Conservation (phyloP, 2,888 invertebrate species). For the Ennomos quercinarius region DNA sequence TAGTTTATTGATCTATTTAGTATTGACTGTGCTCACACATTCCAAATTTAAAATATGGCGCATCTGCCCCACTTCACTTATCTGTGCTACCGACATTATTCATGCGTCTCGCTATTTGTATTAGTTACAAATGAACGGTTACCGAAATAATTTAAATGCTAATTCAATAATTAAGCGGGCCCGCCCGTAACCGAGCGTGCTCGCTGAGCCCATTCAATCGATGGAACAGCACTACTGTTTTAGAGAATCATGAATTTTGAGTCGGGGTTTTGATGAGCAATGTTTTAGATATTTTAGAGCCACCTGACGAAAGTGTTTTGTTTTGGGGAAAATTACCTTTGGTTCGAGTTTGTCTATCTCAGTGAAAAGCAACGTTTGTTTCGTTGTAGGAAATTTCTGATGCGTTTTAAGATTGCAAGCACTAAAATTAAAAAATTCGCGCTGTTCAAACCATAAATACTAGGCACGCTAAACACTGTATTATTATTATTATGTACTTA, state of each 20-base stretch:
- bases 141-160: conserved; percentile 86
- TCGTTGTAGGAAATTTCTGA: no score
- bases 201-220: conserved; percentile 61
- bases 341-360: no score
- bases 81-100: conserved; percentile 68
- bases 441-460: no score
- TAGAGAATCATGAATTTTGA: conserved; percentile 32
- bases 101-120: conserved; percentile 83
- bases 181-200: conserved; percentile 73
- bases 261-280: conserved; percentile 25
- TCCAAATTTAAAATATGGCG: background rate
- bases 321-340: background rate
- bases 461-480: no score
- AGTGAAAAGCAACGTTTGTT: background rate
- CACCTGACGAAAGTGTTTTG: conserved; percentile 21
- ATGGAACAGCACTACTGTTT: conserved; percentile 47
- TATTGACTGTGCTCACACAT: background rate
- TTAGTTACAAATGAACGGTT: conserved; percentile 86
- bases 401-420: no score
- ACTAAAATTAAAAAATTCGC: no score
- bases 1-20: no score
- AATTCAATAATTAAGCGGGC: conserved; percentile 85
- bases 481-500: no score
- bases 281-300: conserved; percentile 22
- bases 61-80: conserved; percentile 43